Base-by-base conservation (phyloP, 2,888 invertebrate genomes). In the Pterostichus niger region DNA sequence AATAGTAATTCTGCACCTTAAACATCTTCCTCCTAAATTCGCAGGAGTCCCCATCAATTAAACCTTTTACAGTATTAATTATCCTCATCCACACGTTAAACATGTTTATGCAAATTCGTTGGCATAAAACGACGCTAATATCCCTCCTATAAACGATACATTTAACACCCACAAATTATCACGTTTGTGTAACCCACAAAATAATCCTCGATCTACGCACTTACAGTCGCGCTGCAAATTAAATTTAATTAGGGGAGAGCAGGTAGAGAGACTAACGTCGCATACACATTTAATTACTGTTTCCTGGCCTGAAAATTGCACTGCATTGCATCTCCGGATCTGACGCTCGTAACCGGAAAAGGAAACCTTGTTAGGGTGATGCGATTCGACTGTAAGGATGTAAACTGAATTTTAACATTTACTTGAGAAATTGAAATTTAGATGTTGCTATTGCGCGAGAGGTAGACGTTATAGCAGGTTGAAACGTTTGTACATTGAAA, bases 101-200 rank as follows among this genome's bases (percentile, higher is more conserved):
- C 44, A 44, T 71, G 68, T 71, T 71, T 71, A 71, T 71, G 68
- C 68, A 71, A 71, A 71, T 71, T 71, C 11, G 44, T 13, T 71
- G 40, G 44, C 15, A 71, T 71, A 71, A 71, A 71, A 71, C 17
- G 44, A 17, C 68, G 68, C 9, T 71, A 71, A 71, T 71, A 71
- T 44, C 17, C 44, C 68, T 40, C 44, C 68, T 44, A 13, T 40
- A 71, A 71, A 71, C 68, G 68, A 71, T 44, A 71, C 68, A 71
- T 71, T 44, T 40, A 71, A 11, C 68, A 17, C 40, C 64, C 44
- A 44, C 68, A 44, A 71, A 71, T 71, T 71, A 44, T 71, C 40
- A 40, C 46, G 24, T 24, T 31, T 59, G 59, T 24, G 24, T 24
- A 31, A 10, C 59, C 31, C 4, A 24, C 11, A 24, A 31, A 31